phyloP scores from a whole-genome alignment of 2,113 vertebrate genomes.

The Aldabrachelys gigantea region DNA sequence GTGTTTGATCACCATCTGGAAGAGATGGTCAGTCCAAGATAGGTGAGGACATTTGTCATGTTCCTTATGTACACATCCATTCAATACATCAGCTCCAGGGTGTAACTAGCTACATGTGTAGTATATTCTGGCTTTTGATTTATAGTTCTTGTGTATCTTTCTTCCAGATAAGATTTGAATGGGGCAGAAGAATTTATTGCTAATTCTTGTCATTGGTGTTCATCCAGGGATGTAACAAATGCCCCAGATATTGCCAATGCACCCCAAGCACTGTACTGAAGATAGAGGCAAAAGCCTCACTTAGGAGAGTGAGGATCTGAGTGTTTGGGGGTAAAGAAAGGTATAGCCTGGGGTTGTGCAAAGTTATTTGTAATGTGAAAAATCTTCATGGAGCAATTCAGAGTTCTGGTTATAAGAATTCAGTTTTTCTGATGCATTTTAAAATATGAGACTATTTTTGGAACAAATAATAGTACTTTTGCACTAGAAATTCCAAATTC shows the following conservation, averaged over 20 bases:
- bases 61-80: accelerated
- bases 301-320: background rate
- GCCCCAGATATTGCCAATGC: accelerated
- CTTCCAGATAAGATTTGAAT: background rate
- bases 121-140: accelerated
- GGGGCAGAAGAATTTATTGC: background rate
- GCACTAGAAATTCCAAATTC: background rate
- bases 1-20: accelerated
- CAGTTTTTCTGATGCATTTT: background rate
- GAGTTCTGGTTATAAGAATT: background rate
- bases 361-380: background rate
- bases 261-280: background rate
- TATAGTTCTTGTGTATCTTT: background rate
- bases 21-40: background rate
- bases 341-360: background rate
- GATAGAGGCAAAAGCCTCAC: background rate
- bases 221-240: background rate
- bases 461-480: background rate
- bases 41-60: background rate
- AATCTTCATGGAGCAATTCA: background rate
- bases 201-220: background rate
- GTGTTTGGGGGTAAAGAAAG: background rate
- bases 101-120: accelerated
- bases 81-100: background rate
- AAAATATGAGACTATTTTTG: background rate